Percentiles rank a stretch among this genome's conserved stretches.
Conservation (phyloP, 2,113 vertebrate genomes). For the Platysternon megacephalum region DNA sequence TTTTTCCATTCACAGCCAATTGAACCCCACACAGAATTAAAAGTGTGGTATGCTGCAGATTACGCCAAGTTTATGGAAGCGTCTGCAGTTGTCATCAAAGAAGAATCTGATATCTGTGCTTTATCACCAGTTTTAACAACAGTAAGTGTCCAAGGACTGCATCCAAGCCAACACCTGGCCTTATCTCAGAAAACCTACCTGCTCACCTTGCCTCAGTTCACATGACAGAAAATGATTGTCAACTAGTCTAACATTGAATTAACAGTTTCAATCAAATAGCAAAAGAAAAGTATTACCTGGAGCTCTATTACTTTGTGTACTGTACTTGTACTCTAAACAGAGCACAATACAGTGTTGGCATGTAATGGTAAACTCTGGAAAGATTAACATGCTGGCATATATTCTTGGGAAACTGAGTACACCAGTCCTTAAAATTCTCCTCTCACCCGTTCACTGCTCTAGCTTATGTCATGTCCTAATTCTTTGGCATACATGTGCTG, state of each 20-base stretch:
- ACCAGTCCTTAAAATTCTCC: neutral
- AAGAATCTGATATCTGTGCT: slow-evolving; percentile 51
- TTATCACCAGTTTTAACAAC: neutral
- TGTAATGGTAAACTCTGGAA: neutral
- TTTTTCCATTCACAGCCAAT: slow-evolving; percentile 4
- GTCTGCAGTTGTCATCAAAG: slow-evolving; percentile 56
- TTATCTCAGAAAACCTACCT: neutral
- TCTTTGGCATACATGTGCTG: neutral
- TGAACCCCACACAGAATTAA: slow-evolving; percentile 56
- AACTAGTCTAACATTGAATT: neutral
- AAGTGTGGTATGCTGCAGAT: slow-evolving; percentile 62
- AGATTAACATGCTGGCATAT: neutral
- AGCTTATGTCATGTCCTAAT: neutral
- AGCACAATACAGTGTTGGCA: neutral
- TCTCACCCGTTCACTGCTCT: neutral
- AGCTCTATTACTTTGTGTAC: neutral
- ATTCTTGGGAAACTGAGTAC: neutral
- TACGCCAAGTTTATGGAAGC: slow-evolving; percentile 59
- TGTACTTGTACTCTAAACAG: neutral
- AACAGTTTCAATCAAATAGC: neutral
- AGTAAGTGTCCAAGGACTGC: neutral
- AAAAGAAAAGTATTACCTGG: neutral
- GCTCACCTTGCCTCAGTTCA: neutral
- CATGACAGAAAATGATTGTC: neutral
- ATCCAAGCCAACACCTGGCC: neutral